Percentiles rank a stretch among this genome's conserved stretches.
These are phyloP conservation scores for Poeciliopsis gracilis DNA, from an alignment of 2,797 vertebrate species.

Conservation along the genomic window DNA sequence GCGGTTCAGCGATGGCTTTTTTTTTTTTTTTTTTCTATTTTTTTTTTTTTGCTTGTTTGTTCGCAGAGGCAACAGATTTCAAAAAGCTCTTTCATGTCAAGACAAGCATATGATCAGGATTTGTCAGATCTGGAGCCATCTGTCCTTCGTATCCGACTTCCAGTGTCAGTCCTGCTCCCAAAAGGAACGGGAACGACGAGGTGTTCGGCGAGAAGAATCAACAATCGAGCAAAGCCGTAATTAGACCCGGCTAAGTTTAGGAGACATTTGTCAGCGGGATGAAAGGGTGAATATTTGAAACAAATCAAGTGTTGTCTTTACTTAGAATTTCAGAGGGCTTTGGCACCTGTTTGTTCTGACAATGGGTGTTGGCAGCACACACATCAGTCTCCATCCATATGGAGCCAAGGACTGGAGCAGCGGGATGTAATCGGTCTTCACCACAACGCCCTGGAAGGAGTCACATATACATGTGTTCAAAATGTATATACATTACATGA, in stretches of 20 bases:
- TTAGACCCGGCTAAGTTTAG: constrained; percentile 22
- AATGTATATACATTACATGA: neutral
- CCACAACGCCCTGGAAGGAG: constrained; percentile 84
- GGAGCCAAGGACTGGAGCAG: constrained; percentile 91
- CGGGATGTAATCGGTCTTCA: constrained; percentile 92
- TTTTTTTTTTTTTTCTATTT: constrained; percentile 13
- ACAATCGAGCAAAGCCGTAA: constrained; percentile 33
- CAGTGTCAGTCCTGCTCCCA: constrained; percentile 41
- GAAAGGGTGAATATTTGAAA: constrained; percentile 6
- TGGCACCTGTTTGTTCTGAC: constrained; percentile 92
- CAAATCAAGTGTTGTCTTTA: neutral
- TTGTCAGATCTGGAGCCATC: constrained; percentile 63
- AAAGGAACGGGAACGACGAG: constrained; percentile 31
- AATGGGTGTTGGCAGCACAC: constrained; percentile 92
- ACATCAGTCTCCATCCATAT: constrained; percentile 94
- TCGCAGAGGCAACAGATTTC: constrained; percentile 42
- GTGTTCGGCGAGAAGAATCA: constrained; percentile 11
- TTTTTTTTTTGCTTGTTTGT: constrained; percentile 25
- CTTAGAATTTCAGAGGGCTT: neutral
- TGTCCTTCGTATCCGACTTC: constrained; percentile 34
- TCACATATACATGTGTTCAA: too few relatives aligned
- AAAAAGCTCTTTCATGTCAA: constrained; percentile 66
- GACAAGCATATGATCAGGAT: constrained; percentile 53
- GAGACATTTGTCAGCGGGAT: constrained; percentile 14
- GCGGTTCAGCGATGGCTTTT: constrained; percentile 27